Evolutionary conservation across 2,888 invertebrate species (phyloP), one percentile per base, ranked within the genome.

Genomic region (Drosophila atripex): DNA sequence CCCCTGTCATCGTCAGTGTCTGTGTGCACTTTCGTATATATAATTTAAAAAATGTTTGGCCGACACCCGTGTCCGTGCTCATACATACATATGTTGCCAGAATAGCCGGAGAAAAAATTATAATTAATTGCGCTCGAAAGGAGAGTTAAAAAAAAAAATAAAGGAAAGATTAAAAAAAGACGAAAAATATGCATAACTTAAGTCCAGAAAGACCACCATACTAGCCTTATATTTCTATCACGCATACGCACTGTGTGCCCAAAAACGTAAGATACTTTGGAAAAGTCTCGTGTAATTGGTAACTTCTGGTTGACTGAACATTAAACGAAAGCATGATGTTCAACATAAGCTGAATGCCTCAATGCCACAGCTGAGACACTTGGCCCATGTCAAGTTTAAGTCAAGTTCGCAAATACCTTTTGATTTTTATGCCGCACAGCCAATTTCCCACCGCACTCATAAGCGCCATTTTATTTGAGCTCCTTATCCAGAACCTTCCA

Each of bases 101-200:
- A 59, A 59, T 45, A 58, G 66, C 50, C 63, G 25, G 57, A 49
- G 54, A 58, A 55, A 65, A 61, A 55, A 71, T 57, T 76, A 61
- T 68, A 75, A 76, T 74, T 86, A 75, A 86, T 73, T 77, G 61
- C 69, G 43, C 60, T 61, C 38, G 28, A 60, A 61, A 54, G 47
- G 46, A 71, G 59, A 41, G 47, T 49, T 52, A 41, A 51, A 55
- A 60, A 18, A 46, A 35, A 35, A 55, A 55, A 60, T 14, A 46
- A 35, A n/a, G 7, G 2, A n/a, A 14, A 35, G 35, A 35, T 35
- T 35, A 35, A 35, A 35, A 35, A 35, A 35, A 14, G 35, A 43
- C 39, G 8, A 46, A 35, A 18, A 63, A 32, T 47, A 30, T 56
- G 51, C 45, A 28, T 35, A 45, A 16, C 45, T 49, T 51, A 21